Conservation (phyloP, 1,140 invertebrate genomes). For the Temnothorax longispinosus region DNA sequence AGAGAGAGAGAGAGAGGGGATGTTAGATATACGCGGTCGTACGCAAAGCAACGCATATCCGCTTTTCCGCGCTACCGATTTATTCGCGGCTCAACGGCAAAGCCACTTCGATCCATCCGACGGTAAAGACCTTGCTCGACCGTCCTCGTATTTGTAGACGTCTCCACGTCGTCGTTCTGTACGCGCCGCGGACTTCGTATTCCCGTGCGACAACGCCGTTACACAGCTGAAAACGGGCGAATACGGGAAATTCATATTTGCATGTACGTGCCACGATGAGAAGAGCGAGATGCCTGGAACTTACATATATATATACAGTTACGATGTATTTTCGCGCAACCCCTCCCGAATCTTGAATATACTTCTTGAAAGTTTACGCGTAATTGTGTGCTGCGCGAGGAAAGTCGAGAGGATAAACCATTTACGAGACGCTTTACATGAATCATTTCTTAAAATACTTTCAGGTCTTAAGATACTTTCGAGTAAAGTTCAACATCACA, state of each 20-base stretch:
- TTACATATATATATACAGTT: conserved; percentile 11
- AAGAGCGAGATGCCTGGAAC: conserved; percentile 6
- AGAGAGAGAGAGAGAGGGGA: too few relatives aligned
- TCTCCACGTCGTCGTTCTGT: background rate
- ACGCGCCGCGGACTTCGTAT: conserved; percentile 35
- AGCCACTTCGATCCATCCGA: conserved; percentile 59
- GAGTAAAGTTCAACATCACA: background rate
- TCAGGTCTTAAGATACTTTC: background rate
- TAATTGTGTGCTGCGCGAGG: conserved; percentile 13
- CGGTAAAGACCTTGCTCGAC: conserved; percentile 62
- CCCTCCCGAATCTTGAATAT: conserved; percentile 20
- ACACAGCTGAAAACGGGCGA: conserved; percentile 44
- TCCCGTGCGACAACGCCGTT: conserved; percentile 52
- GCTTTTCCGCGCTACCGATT: conserved; percentile 80
- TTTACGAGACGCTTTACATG: conserved; percentile 11
- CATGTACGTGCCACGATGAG: conserved; percentile 51
- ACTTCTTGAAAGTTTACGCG: conserved; percentile 33
- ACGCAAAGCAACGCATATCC: conserved; percentile 80
- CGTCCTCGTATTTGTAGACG: conserved; percentile 56
- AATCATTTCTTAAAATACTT: conserved; percentile 16
- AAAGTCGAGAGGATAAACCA: conserved; percentile 12
- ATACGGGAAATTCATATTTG: conserved; percentile 64
- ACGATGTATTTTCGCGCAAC: conserved; percentile 9
- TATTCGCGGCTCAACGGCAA: conserved; percentile 72
- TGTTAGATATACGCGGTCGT: background rate